These are phyloP conservation scores for Danio choprae DNA, from an alignment of 2,797 vertebrate species.

Conservation along the genomic window DNA sequence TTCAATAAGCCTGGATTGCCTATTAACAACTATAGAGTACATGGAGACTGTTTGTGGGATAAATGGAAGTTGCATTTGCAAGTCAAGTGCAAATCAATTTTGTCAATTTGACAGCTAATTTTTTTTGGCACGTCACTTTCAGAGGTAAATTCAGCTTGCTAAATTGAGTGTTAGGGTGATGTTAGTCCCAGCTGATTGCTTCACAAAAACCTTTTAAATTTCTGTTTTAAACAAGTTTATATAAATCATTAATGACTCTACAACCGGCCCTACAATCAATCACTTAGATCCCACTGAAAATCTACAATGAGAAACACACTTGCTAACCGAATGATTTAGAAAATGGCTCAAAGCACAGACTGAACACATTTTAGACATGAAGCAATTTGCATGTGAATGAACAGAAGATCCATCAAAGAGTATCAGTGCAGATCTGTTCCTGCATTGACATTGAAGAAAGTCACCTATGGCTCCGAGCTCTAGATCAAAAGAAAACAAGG, in stretches of 20 bases:
- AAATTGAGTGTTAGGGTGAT: conserved; percentile 10
- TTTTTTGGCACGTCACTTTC: conserved; percentile 18
- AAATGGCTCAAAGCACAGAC: conserved; percentile 58
- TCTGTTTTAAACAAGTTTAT: conserved; percentile 30
- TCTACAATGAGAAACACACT: conserved; percentile 16
- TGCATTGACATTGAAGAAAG: conserved; percentile 70
- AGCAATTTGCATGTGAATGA: conserved; percentile 77
- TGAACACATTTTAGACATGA: conserved; percentile 63
- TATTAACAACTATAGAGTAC: conserved; percentile 10
- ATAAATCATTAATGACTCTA: conserved; percentile 38
- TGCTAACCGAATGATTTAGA: conserved; percentile 42
- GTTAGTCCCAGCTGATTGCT: conserved; percentile 20
- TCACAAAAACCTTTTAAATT: conserved; percentile 24
- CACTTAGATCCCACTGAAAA: conserved; percentile 34
- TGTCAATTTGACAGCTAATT: conserved; percentile 28
- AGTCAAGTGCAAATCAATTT: conserved; percentile 26
- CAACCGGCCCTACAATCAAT: conserved; percentile 22
- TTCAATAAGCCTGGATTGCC: background rate
- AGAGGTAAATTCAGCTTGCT: conserved; percentile 14
- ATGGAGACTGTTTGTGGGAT: conserved; percentile 6
- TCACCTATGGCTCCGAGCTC: conserved; percentile 58
- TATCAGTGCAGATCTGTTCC: conserved; percentile 65
- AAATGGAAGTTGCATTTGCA: conserved; percentile 36
- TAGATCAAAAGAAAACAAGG: conserved; percentile 31
- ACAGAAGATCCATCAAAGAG: conserved; percentile 58